Evolutionary conservation across 1,140 invertebrate genomes (phyloP).

Genomic region (Ladona fulva): DNA sequence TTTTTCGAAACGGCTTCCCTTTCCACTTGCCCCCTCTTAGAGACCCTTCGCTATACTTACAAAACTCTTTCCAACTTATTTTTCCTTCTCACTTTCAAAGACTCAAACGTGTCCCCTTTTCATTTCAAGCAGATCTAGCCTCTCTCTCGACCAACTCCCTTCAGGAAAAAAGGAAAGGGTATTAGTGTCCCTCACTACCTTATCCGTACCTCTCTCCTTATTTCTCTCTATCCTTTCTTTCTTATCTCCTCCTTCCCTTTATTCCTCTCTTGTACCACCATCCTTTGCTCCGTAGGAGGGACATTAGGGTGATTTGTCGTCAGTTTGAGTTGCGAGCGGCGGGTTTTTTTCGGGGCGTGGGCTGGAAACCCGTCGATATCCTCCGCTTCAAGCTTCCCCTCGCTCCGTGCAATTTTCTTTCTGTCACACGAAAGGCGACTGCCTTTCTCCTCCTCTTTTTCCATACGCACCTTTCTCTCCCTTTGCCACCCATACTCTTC

Average conservation of each 20-base stretch:
- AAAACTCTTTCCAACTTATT: conserved; percentile 1
- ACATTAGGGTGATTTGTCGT: not conserved
- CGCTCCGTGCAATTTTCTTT: not conserved
- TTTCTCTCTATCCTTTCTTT: not conserved
- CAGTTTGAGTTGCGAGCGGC: not conserved
- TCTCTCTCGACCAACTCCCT: no score
- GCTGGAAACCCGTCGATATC: not conserved
- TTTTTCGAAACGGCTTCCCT: not conserved
- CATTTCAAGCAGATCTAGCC: not conserved
- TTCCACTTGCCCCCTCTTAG: not conserved
- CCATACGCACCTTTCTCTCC: not conserved
- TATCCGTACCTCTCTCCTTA: not conserved
- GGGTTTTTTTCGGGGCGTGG: not conserved
- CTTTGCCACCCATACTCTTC: not conserved
- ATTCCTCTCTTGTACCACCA: not conserved
- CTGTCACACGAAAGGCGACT: not conserved
- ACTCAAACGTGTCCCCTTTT: not conserved
- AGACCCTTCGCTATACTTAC: not conserved
- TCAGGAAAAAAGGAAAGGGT: no score
- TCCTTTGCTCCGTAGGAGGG: not conserved
- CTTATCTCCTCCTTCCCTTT: not conserved
- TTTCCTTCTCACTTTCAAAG: not conserved
- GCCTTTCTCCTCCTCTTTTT: not conserved
- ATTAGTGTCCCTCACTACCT: no score
- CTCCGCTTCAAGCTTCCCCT: not conserved